Percentiles rank a stretch among this genome's conserved stretches.
phyloP scores from a whole-genome alignment of 2,797 vertebrate species.

The Diglossa cyanea region DNA sequence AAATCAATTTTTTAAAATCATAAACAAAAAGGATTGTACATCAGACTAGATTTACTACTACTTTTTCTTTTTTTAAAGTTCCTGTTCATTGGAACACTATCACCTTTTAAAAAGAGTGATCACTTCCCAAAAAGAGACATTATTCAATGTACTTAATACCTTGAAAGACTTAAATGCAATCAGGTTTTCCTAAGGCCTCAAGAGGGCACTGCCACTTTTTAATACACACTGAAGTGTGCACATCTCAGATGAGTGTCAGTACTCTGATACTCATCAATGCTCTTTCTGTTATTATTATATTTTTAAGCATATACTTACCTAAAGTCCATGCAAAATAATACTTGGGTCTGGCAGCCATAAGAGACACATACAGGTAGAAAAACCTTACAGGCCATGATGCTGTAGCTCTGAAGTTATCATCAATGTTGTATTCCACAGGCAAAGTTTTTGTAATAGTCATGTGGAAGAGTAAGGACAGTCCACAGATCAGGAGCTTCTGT shows the following conservation, averaged over 20 bases:
- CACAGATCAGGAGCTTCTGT: conserved; percentile 90
- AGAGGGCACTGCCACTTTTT: conserved; percentile 53
- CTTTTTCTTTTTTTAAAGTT: neutral
- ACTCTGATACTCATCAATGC: neutral
- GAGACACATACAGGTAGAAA: conserved; percentile 90
- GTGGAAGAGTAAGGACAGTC: conserved; percentile 87
- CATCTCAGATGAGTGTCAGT: neutral
- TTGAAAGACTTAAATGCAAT: neutral
- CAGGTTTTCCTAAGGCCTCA: conserved; percentile 27
- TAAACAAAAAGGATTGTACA: neutral
- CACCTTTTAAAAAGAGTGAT: neutral
- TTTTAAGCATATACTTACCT: conserved; percentile 78
- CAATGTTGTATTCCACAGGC: conserved; percentile 87
- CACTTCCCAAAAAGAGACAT: neutral
- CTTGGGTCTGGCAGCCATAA: conserved; percentile 93
- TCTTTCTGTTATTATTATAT: neutral
- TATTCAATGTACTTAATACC: neutral
- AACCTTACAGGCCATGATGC: conserved; percentile 86
- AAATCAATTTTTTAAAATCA: neutral
- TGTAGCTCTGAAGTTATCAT: conserved; percentile 82
- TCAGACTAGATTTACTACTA: neutral
- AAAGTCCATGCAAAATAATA: conserved; percentile 99
- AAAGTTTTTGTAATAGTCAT: conserved; percentile 86
- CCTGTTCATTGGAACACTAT: neutral
- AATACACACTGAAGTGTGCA: neutral